Evolutionary conservation across 2,888 invertebrate species (phyloP).

Genomic region (Eupithecia centaureata): DNA sequence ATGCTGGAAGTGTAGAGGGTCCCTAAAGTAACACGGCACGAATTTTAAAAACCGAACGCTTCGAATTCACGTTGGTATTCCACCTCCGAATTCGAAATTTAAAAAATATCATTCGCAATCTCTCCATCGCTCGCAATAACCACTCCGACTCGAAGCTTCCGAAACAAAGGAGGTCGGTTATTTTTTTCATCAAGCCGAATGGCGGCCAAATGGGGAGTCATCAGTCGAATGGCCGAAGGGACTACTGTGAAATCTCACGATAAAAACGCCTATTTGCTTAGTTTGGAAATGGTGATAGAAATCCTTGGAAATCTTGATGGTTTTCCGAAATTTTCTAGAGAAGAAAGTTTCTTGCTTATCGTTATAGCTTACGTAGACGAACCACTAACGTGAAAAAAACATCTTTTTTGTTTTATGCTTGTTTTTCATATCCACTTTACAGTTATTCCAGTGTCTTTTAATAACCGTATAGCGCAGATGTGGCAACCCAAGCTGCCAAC

Average conservation of each 20-base stretch:
- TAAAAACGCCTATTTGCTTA: conserved; percentile 33
- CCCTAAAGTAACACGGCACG: background rate
- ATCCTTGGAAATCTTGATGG: conserved; percentile 24
- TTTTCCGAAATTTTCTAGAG: background rate
- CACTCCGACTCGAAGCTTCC: conserved; percentile 22
- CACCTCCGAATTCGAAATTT: conserved; percentile 35
- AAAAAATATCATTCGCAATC: conserved; percentile 31
- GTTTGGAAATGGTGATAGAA: conserved; percentile 31
- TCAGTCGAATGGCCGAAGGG: conserved; percentile 43
- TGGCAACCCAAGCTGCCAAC: conserved; percentile 23
- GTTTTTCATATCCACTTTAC: conserved; percentile 11
- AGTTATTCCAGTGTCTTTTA: conserved; percentile 20
- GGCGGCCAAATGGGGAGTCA: conserved; percentile 43
- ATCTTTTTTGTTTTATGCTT: background rate
- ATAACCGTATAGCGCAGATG: conserved; percentile 25
- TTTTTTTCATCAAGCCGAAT: conserved; percentile 46
- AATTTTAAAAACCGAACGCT: conserved; percentile 21
- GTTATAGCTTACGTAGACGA: background rate
- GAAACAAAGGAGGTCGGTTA: conserved; percentile 44
- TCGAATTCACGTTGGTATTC: conserved; percentile 15
- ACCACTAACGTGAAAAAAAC: background rate
- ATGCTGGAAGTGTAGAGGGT: background rate
- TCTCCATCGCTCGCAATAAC: conserved; percentile 28
- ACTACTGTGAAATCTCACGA: conserved; percentile 34
- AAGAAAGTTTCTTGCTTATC: background rate